A percentile compares a stretch with the other conserved stretches of the same genome.
Conservation (phyloP, 1,140 invertebrate genomes). For the Branchinecta lindahli region DNA sequence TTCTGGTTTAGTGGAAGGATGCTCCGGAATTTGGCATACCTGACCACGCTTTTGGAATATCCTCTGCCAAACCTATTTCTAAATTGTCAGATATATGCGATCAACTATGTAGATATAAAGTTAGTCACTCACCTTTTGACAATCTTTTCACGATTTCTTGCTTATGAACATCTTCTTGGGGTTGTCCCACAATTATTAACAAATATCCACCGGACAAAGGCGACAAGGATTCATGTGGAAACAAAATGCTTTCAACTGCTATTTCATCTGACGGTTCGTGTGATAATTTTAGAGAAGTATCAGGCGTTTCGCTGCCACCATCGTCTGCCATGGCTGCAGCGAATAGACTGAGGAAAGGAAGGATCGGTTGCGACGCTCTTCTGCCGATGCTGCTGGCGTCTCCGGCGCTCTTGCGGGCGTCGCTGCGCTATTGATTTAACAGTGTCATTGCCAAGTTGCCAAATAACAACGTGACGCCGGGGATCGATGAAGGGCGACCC, state of each 20-base stretch:
- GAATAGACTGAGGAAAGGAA: background rate
- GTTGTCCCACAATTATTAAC: background rate
- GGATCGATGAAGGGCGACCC: no score
- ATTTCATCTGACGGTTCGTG: background rate
- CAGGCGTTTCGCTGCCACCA: constrained; percentile 1
- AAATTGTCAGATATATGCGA: no score
- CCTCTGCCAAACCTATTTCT: no score
- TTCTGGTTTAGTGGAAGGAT: no score
- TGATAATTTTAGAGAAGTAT: constrained; percentile 3
- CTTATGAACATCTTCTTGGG: background rate
- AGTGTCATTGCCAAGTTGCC: no score
- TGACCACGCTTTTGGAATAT: no score
- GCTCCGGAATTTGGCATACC: no score
- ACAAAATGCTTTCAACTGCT: background rate
- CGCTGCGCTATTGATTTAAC: no score
- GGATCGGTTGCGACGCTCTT: no score
- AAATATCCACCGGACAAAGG: background rate
- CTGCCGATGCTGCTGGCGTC: no score
- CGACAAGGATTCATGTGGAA: background rate
- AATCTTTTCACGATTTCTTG: background rate
- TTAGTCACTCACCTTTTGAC: background rate
- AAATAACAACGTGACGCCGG: no score
- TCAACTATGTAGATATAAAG: background rate
- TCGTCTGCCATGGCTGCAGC: constrained; percentile 9
- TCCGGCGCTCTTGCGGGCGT: no score